Percentiles rank a stretch among this genome's conserved stretches.
Conservation (phyloP, 2,113 vertebrate genomes). For the Caranx melampygus region DNA sequence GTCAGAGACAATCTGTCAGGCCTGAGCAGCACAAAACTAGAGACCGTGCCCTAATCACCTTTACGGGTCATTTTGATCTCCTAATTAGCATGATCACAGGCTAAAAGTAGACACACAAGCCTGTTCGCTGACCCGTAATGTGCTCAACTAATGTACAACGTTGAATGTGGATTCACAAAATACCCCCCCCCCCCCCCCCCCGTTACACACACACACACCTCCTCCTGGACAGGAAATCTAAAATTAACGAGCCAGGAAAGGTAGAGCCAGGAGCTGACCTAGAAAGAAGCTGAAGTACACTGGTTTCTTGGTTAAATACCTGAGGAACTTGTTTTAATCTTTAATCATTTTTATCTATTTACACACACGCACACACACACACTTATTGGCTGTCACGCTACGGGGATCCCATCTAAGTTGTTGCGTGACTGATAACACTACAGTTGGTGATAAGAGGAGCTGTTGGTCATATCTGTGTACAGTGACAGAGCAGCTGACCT, state of each 20-base stretch:
- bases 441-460: neutral
- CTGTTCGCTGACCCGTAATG: constrained; percentile 1
- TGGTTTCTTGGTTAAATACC: neutral
- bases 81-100: constrained; percentile 16
- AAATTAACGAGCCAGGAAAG: constrained; percentile 31
- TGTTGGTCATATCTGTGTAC: neutral
- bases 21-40: neutral
- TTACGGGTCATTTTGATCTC: neutral
- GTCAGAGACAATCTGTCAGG: constrained; percentile 18
- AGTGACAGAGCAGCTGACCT: neutral
- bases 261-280: neutral
- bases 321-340: neutral
- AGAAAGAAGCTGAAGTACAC: neutral
- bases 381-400: neutral
- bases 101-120: neutral
- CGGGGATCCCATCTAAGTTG: neutral
- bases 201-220: too few relatives aligned
- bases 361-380: neutral
- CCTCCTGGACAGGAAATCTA: constrained; percentile 34
- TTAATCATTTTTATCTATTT: neutral
- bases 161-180: constrained; percentile 1
- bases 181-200: neutral
- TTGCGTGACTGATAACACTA: neutral
- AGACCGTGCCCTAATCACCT: constrained; percentile 56
- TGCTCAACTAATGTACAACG: neutral